Percentiles rank a stretch among this genome's conserved stretches.
These are phyloP conservation scores for Frankliniella fusca DNA, from an alignment of 2,888 invertebrate genomes.

Conservation along the genomic window DNA sequence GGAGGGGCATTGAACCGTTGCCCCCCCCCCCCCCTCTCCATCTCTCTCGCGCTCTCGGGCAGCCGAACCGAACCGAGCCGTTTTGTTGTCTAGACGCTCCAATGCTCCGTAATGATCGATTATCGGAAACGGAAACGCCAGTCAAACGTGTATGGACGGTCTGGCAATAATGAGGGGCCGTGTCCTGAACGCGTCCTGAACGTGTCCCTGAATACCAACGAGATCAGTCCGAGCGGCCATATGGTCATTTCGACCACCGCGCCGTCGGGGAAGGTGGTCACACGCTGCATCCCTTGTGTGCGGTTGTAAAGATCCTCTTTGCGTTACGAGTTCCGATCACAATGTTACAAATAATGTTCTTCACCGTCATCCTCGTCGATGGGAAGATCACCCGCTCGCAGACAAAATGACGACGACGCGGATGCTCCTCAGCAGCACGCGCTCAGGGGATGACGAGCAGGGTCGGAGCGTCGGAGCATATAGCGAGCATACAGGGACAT, in stretches of 20 bases:
- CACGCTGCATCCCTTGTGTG: not conserved
- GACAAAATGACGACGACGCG: too few relatives aligned
- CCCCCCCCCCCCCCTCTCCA: not conserved
- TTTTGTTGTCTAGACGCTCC: not conserved
- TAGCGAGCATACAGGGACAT: too few relatives aligned
- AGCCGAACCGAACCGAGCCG: not conserved
- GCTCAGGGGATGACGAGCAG: too few relatives aligned
- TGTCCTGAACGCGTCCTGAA: not conserved
- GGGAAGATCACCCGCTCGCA: too few relatives aligned
- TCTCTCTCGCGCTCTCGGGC: not conserved
- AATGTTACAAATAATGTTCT: not conserved
- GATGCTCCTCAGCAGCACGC: too few relatives aligned
- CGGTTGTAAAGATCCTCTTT: not conserved
- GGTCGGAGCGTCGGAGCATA: too few relatives aligned
- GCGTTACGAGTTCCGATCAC: not conserved
- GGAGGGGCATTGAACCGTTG: not conserved
- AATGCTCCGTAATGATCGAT: constrained; percentile 23
- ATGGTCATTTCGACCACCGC: not conserved
- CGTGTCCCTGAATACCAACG: not conserved
- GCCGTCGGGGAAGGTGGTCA: not conserved
- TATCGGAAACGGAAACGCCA: constrained; percentile 20
- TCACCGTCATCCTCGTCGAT: not conserved
- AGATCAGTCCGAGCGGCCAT: not conserved
- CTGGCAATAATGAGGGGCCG: not conserved
- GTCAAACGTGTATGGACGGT: not conserved